phyloP scores from a whole-genome alignment of 2,113 vertebrate genomes.

The Lamprologus lemairii region DNA sequence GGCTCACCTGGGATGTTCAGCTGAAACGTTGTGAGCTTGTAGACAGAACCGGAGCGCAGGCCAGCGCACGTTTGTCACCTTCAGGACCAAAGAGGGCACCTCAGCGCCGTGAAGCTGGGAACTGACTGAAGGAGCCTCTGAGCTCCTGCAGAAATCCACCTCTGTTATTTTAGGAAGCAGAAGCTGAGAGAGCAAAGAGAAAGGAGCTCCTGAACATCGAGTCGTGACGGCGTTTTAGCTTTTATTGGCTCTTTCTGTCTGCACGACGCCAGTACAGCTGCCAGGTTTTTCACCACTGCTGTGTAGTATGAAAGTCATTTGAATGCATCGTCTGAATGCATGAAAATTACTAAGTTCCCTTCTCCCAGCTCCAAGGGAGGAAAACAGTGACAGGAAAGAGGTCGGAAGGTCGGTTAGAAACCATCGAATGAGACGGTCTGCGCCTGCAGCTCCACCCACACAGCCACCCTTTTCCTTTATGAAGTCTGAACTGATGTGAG shows the following conservation, averaged over 20 bases:
- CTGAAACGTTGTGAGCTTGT: neutral
- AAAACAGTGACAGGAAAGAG: neutral
- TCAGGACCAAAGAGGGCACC: neutral
- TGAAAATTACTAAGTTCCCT: neutral
- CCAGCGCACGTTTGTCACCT: neutral
- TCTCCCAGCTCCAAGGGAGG: neutral
- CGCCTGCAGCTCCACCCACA: neutral
- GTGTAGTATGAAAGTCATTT: neutral
- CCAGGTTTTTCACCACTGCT: neutral
- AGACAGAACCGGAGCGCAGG: fast-evolving
- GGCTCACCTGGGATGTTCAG: neutral
- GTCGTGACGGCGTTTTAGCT: neutral
- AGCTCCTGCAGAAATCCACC: neutral
- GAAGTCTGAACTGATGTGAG: neutral
- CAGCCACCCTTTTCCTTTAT: neutral
- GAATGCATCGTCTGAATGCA: neutral
- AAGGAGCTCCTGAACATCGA: fast-evolving
- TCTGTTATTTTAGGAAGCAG: neutral
- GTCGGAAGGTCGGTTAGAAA: fast-evolving
- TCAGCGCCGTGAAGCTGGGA: fast-evolving
- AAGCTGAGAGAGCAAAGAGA: neutral
- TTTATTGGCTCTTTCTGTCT: neutral
- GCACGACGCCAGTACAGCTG: neutral
- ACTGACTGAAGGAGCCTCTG: neutral
- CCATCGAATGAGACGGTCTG: neutral